A percentile compares a stretch with the other conserved stretches of the same genome.
Conservation (phyloP, 2,797 vertebrate species). For the Halcyon chelicuti region DNA sequence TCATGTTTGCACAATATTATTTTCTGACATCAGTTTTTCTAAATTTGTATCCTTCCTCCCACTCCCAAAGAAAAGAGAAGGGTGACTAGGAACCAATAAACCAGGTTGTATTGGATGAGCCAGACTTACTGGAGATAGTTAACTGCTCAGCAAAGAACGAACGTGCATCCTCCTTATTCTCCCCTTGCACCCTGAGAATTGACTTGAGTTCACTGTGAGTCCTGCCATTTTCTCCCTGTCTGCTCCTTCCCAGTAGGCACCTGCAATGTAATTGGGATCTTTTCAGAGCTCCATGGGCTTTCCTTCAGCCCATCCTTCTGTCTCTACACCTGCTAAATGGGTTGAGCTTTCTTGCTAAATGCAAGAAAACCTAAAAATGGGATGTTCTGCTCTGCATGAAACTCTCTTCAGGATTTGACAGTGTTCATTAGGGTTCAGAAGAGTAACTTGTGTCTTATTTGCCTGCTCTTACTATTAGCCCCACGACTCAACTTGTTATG, state of each 20-base stretch:
- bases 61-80: not conserved
- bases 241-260: not conserved
- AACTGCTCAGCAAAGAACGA: not conserved
- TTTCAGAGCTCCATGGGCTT: not conserved
- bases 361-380: not conserved
- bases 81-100: not conserved
- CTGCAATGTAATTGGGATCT: not conserved
- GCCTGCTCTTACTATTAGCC: not conserved
- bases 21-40: not conserved
- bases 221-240: not conserved
- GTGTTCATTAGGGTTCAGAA: not conserved
- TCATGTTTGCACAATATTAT: not conserved
- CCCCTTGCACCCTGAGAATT: not conserved
- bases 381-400: accelerated
- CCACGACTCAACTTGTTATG: not conserved
- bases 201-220: not conserved
- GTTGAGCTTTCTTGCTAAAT: not conserved
- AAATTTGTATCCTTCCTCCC: not conserved
- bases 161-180: not conserved
- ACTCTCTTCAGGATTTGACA: not conserved
- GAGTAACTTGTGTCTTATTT: not conserved
- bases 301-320: not conserved
- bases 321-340: not conserved
- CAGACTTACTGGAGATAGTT: not conserved
- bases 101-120: not conserved